Base-by-base conservation (phyloP, 2,113 vertebrate genomes). In the Sinocyclocheilus maitianheensis region DNA sequence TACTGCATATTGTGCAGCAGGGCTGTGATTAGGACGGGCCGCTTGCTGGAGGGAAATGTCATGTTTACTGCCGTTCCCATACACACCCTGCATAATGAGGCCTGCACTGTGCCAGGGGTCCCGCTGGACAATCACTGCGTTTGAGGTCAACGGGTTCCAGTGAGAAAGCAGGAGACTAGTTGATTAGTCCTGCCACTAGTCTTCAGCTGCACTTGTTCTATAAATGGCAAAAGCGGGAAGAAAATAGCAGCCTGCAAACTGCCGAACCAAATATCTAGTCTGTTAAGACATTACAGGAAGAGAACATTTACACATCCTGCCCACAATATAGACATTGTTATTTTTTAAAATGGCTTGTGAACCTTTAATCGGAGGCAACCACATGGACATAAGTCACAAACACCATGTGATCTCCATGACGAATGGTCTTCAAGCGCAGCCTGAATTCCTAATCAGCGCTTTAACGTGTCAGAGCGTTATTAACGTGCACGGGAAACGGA, bases 81-180 rank as follows among this genome's bases (percentile, higher is more conserved):
- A 95, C 93, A 94, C 93, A 93, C 93, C 93, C 94, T 92, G 92
- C 89, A 87, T 94, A 93, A 94, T 91, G 90, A 94, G 91, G 82
- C 84, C 81, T 34, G 62, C 71, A 72, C 58, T 18, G 34, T 12
- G 63, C 37, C 86, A 78, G 75, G 46, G 30, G 40, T 46, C 40
- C 78, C 1, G 30, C 43, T 7, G 72, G 69, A 72, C 62, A 65
- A 65, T 65, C 58, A 10, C 58, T 60, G 55, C 6, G 55, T 60
- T 60, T 60, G 22, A 62, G 58, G 58, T 62, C 58, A 62, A 10
- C 1, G 22, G 69, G 37, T 74, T 74, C 4, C 69, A 43, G 22
- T 43, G 20, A 43, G 10, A 74, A 74, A 43, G 37, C 11, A n/a
- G 18, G 20, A 40, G 5, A 22, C 69, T n/a, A 43, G 37, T 72